phyloP scores from a whole-genome alignment of 2,797 vertebrate species.

The Ibycter americanus region DNA sequence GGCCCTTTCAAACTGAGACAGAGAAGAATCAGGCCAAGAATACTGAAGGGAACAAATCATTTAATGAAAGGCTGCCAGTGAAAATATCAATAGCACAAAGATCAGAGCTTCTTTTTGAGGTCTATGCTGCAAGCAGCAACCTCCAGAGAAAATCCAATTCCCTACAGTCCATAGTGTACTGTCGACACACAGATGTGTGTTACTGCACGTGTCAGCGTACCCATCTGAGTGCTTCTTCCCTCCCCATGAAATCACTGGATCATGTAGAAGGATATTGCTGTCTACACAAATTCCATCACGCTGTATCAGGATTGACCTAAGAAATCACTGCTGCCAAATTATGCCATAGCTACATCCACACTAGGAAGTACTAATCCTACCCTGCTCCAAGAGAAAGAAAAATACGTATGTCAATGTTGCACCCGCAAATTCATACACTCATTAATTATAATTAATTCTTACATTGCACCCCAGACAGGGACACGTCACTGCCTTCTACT shows the following conservation, averaged over 20 bases:
- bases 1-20: background rate
- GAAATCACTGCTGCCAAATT: background rate
- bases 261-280: background rate
- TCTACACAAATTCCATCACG: background rate
- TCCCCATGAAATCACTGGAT: background rate
- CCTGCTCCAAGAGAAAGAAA: background rate
- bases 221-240: background rate
- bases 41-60: background rate
- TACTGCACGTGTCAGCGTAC: background rate
- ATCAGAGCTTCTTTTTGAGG: background rate
- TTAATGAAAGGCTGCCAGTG: background rate
- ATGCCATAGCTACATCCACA: background rate
- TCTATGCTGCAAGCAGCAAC: background rate
- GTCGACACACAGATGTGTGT: background rate
- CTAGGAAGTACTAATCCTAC: background rate
- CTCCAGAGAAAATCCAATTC: background rate
- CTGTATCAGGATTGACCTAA: background rate
- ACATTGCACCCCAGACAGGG: background rate
- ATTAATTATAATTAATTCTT: background rate
- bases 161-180: background rate
- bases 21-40: background rate
- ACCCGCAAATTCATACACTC: background rate
- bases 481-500: background rate
- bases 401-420: background rate
- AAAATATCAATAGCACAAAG: background rate